Evolutionary conservation across 1,140 invertebrate genomes (phyloP), one percentile per base, ranked within the genome.

Genomic region (Aplysia californica): DNA sequence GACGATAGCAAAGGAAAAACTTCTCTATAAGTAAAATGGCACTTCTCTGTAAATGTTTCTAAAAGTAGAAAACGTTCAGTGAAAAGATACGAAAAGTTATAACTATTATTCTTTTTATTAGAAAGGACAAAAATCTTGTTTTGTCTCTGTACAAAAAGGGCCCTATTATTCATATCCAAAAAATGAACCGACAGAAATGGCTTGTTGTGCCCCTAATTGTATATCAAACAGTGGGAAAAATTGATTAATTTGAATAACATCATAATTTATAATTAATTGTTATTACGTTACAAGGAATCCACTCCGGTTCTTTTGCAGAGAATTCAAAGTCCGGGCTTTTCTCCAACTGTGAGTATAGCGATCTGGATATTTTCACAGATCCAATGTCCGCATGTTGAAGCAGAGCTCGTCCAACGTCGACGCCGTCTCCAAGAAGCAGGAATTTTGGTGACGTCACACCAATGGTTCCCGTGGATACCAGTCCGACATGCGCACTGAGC

Each of bases 401-500:
- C 35, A 82, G 33, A 4, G 76, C 38, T 20, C 38, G 36, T 18
- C 72, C 50, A 20, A 78, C 75, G 15, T 80, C 72, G 18, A 77
- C 36, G 1, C 67, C 70, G 20, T 69, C 55, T 21, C 82, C 82
- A 2, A 81, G 55, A 21, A 79, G 33, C 23, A 59, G 21, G 38
- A 80, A 81, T 31, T 68, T 66, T 6, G 82, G 82, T 23, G 76
- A 29, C 0, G 56, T 29, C 21, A 39, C 23, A 23, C 76, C 78
- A 0, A 81, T n/a, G 15, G 77, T 38, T 1, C 80, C 80, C 0
- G 72, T 65, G 33, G 66, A 73, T 6, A 80, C 75, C 3, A 35
- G 44, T 3, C 82, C 80, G 10, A 77, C 76, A 56, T 80, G 71
- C 20, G 71, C 67, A 26, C 75, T 59, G 31, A 78, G 39, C 4